Base-by-base conservation (phyloP, 2,113 vertebrate genomes). In the Mus spicilegus region DNA sequence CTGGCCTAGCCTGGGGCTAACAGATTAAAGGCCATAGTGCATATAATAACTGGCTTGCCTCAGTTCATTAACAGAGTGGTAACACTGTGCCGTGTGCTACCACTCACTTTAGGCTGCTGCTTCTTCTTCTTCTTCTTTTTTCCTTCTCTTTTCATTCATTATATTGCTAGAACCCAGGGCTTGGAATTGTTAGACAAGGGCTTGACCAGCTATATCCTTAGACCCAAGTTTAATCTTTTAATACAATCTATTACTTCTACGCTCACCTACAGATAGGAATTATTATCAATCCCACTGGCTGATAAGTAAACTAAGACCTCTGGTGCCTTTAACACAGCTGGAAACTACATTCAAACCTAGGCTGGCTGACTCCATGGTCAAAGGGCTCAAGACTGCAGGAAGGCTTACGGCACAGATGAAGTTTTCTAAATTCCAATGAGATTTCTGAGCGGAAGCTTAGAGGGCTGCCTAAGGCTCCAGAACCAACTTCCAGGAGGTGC, bases 21-120 rank as follows among this genome's bases (percentile, higher is more conserved):
- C 90, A 93, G 78, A 87, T 58, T 93, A 96, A 96, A 96, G 89
- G 86, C 85, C 92, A 87, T 61, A 72, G 75, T 94, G 56, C 75
- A 84, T 69, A 65, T 19, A 65, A 85, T 46, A 26, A 42, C 42
- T 65, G 61, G 73, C 36, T n/a, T 10, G 69, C 87, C 46, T 20
- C 33, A 54, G 19, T 7, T 80, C 61, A 92, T 69, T 78, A 58
- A n/a, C 65, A 24, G 22, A 91, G 46, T 42, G 36, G 39, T 76
- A 81, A 67, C 30, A n/a, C 69, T 56, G 63, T 77, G 46, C 51
- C 54, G 42, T 69, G 28, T 5, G 90, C 80, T 90, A 80, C 19
- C n/a, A 11, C 36, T 82, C 26, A 67, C 58, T 90, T 77, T 3
- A 16, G 61, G 13, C 20, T 19, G 14, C 16, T 16, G 3, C 56